A percentile compares a stretch with the other conserved stretches of the same genome.
phyloP scores from a whole-genome alignment of 2,113 vertebrate genomes.

The Gymnocephalus cernua region DNA sequence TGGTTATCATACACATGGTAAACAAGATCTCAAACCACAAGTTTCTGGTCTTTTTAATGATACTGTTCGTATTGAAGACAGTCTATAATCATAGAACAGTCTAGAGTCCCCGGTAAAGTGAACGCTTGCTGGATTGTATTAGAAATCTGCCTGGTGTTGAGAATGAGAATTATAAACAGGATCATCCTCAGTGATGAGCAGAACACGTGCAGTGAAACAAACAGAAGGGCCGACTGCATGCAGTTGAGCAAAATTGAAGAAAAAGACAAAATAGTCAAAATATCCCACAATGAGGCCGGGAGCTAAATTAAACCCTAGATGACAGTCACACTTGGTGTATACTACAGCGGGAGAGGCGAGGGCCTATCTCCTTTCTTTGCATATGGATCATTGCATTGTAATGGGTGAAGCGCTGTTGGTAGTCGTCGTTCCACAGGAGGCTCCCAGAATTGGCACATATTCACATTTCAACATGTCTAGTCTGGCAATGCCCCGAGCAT shows the following conservation, averaged over 20 bases:
- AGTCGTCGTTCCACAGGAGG: slow-evolving; percentile 57
- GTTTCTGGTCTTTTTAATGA: slow-evolving; percentile 86
- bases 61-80: slow-evolving; percentile 55
- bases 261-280: slow-evolving; percentile 41
- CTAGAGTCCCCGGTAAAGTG: slow-evolving; percentile 70
- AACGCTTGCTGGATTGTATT: slow-evolving; percentile 60
- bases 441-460: slow-evolving; percentile 76
- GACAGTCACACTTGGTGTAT: slow-evolving; percentile 41
- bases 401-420: slow-evolving; percentile 68
- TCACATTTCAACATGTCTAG: slow-evolving; percentile 71
- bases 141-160: slow-evolving; percentile 50
- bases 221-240: slow-evolving; percentile 74
- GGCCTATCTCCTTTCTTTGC: slow-evolving; percentile 75
- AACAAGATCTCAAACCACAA: slow-evolving; percentile 86
- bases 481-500: slow-evolving; percentile 60
- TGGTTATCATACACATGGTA: slow-evolving; percentile 81
- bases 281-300: slow-evolving; percentile 44
- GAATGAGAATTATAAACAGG: slow-evolving; percentile 56
- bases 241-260: slow-evolving; percentile 67
- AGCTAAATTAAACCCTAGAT: slow-evolving; percentile 58
- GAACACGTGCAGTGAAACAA: slow-evolving; percentile 77
- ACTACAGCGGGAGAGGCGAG: slow-evolving; percentile 57
- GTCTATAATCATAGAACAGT: slow-evolving; percentile 76
- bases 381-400: slow-evolving; percentile 82
- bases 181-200: slow-evolving; percentile 61